Evolutionary conservation across 2,113 vertebrate genomes (phyloP).

Genomic region (Zosterops hypoxanthus): DNA sequence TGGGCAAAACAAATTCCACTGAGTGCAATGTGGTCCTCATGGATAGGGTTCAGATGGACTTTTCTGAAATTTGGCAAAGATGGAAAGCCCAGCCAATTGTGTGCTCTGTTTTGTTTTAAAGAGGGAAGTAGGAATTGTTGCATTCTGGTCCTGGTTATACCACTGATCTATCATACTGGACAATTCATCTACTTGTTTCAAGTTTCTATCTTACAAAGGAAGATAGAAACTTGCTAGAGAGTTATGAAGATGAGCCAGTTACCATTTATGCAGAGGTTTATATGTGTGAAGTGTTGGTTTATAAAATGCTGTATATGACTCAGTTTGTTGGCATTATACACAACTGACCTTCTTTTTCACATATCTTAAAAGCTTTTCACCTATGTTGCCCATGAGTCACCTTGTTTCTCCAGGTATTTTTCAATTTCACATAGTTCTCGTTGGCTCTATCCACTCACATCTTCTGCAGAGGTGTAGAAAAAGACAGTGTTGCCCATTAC

Average conservation of each 20-base stretch:
- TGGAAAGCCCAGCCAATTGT: background rate
- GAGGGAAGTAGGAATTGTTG: background rate
- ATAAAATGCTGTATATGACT: background rate
- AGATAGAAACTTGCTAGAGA: background rate
- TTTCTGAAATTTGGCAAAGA: background rate
- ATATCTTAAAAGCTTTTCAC: background rate
- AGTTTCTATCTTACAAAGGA: background rate
- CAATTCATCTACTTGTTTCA: background rate
- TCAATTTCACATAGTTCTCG: fast-evolving
- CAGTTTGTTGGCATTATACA: background rate
- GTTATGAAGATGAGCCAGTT: background rate
- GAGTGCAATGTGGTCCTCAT: background rate
- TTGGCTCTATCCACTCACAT: background rate
- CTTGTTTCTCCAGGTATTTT: background rate
- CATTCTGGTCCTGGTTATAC: background rate
- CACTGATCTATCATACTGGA: background rate
- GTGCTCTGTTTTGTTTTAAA: background rate
- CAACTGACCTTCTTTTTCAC: background rate
- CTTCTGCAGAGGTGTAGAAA: background rate
- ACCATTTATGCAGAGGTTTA: background rate
- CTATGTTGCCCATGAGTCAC: background rate
- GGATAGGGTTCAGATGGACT: background rate
- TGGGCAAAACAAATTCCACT: background rate
- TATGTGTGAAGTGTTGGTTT: background rate
- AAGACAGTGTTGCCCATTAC: background rate